A percentile compares a stretch with the other conserved stretches of the same genome.
phyloP scores from a whole-genome alignment of 1,140 invertebrate species.

The Drosophila asahinai region DNA sequence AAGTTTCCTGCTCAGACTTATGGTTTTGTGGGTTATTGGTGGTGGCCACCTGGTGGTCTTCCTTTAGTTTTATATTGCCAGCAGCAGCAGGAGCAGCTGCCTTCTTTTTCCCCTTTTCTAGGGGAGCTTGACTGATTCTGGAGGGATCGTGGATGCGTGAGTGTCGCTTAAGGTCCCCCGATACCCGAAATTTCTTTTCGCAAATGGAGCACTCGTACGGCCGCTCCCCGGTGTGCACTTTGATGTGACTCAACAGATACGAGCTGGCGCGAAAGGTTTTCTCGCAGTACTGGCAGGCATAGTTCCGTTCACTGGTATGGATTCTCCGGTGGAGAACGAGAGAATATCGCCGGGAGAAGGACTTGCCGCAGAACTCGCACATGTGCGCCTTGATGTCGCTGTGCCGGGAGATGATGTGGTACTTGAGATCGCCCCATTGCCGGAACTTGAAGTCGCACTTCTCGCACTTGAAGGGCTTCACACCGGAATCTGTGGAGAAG shows the following conservation, averaged over 20 bases:
- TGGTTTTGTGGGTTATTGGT: constrained; percentile 21
- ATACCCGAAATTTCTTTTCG: constrained; percentile 93
- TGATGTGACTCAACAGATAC: constrained; percentile 93
- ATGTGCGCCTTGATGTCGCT: constrained; percentile 92
- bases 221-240: constrained; percentile 96
- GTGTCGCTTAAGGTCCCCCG: constrained; percentile 95
- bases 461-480: constrained; percentile 93
- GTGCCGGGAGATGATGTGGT: constrained; percentile 95
- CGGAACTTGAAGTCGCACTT: constrained; percentile 91
- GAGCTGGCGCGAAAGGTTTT: constrained; percentile 93
- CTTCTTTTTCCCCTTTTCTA: constrained; percentile 10
- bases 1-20: constrained; percentile 72
- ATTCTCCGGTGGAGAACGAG: constrained; percentile 95
- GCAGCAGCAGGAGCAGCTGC: background rate
- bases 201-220: constrained; percentile 92
- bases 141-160: constrained; percentile 89
- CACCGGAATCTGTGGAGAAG: constrained; percentile 88
- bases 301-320: constrained; percentile 96
- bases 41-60: constrained; percentile 13
- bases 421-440: constrained; percentile 95
- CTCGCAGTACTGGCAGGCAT: constrained; percentile 93
- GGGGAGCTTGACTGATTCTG: background rate
- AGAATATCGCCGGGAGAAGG: constrained; percentile 96
- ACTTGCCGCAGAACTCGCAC: constrained; percentile 96
- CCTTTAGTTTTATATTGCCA: constrained; percentile 28